phyloP scores from a whole-genome alignment of 2,797 vertebrate genomes.

The Podarcis siculus region DNA sequence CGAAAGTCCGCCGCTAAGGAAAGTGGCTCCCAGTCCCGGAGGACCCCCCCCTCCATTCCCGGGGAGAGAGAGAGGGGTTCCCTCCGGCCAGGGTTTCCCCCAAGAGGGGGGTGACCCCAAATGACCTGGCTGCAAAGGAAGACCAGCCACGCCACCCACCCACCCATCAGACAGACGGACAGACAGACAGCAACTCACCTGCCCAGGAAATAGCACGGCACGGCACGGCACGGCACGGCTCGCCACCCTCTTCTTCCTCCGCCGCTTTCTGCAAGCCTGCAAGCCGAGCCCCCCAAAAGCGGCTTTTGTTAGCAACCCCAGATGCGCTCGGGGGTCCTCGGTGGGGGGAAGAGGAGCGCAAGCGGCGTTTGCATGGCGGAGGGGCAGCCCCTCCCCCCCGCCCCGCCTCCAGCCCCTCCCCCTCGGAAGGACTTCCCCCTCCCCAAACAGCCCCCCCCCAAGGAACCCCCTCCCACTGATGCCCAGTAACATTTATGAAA shows the following conservation, averaged over 20 bases:
- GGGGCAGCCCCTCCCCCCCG: neutral
- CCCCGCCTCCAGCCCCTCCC: too few relatives aligned
- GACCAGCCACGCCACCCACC: neutral
- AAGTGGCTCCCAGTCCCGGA: too few relatives aligned
- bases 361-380: constrained; percentile 56
- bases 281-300: neutral
- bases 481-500: too few relatives aligned
- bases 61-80: neutral
- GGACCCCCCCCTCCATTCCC: too few relatives aligned
- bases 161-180: neutral
- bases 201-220: neutral
- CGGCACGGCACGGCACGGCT: neutral
- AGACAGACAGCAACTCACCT: constrained; percentile 24
- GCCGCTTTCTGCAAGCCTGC: constrained; percentile 37
- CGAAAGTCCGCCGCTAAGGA: neutral
- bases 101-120: neutral
- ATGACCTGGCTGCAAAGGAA: neutral
- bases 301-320: constrained; percentile 54
- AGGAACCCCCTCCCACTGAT: too few relatives aligned
- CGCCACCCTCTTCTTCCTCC: neutral
- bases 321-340: neutral
- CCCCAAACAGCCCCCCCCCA: too few relatives aligned
- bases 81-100: neutral
- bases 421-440: too few relatives aligned
- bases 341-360: constrained; percentile 20